Percentiles rank a stretch among this genome's conserved stretches.
These are phyloP conservation scores for Leucophora obtusa DNA, from an alignment of 2,888 invertebrate genomes.

Conservation along the genomic window DNA sequence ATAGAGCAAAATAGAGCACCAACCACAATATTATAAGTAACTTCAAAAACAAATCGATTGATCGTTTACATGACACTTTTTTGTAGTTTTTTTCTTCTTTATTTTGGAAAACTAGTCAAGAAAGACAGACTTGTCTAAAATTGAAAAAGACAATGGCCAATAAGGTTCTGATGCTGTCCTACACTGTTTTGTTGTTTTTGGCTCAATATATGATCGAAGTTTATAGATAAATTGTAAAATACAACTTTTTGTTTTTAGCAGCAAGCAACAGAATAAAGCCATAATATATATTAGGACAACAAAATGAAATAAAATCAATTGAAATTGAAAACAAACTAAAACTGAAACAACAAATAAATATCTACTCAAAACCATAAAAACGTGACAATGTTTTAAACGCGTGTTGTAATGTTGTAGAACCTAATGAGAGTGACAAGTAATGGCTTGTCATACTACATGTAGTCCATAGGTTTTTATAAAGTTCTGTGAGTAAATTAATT, in stretches of 20 bases:
- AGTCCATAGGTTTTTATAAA: neutral
- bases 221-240: conserved; percentile 47
- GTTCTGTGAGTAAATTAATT: neutral
- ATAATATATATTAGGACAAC: conserved; percentile 15
- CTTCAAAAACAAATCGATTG: conserved; percentile 60
- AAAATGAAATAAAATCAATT: conserved; percentile 47
- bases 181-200: conserved; percentile 26
- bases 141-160: conserved; percentile 40
- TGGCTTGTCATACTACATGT: conserved; percentile 60
- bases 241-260: neutral
- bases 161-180: conserved; percentile 20
- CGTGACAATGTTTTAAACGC: conserved; percentile 62
- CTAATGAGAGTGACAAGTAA: conserved; percentile 63
- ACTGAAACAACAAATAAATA: conserved; percentile 19
- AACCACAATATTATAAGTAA: conserved; percentile 2
- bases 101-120: conserved; percentile 29
- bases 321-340: conserved; percentile 33
- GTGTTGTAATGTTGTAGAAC: conserved; percentile 47
- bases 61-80: conserved; percentile 61
- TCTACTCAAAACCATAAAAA: conserved; percentile 44
- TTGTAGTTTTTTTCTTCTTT: conserved; percentile 15
- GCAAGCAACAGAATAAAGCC: conserved; percentile 37
- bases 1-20: conserved; percentile 50
- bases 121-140: conserved; percentile 20
- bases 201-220: conserved; percentile 50